Evolutionary conservation across 2,113 vertebrate genomes (phyloP).

Genomic region (Macquaria australasica): DNA sequence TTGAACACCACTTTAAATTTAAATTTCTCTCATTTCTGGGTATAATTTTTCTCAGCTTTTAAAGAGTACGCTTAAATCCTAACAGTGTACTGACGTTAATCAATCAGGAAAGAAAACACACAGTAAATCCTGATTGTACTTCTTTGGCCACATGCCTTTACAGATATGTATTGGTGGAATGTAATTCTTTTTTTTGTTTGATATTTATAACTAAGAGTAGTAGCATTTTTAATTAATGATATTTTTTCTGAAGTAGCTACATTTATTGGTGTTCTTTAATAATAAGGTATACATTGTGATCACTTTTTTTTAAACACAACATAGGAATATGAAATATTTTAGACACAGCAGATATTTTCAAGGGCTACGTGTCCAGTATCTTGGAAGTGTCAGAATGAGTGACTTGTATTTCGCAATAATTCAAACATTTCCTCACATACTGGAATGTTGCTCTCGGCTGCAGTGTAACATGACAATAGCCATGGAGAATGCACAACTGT

Average conservation of each 20-base stretch:
- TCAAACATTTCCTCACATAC: constrained; percentile 54
- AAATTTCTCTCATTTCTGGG: constrained; percentile 71
- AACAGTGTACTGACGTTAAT: not conserved
- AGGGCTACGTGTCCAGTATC: not conserved
- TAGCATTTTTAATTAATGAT: not conserved
- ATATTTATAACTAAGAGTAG: no score
- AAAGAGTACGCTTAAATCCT: constrained; percentile 18
- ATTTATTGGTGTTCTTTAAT: not conserved
- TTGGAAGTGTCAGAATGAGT: constrained; percentile 63
- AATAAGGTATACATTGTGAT: not conserved
- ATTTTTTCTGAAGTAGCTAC: not conserved
- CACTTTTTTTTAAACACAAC: not conserved
- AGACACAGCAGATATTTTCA: constrained; percentile 8
- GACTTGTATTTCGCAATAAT: constrained; percentile 67
- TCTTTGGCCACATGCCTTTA: not conserved
- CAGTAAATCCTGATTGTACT: not conserved
- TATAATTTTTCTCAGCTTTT: constrained; percentile 19
- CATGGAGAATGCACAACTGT: constrained; percentile 86
- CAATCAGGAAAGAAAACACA: not conserved
- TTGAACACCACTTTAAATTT: constrained; percentile 74
- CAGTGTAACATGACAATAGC: constrained; percentile 84
- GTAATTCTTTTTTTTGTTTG: not conserved
- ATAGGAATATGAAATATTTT: constrained; percentile 28
- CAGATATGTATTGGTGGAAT: not conserved
- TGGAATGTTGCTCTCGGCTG: constrained; percentile 70